A percentile compares a stretch with the other conserved stretches of the same genome.
Evolutionary conservation across 2,888 invertebrate species (phyloP).

Genomic region (Sarcophaga subvicina): DNA sequence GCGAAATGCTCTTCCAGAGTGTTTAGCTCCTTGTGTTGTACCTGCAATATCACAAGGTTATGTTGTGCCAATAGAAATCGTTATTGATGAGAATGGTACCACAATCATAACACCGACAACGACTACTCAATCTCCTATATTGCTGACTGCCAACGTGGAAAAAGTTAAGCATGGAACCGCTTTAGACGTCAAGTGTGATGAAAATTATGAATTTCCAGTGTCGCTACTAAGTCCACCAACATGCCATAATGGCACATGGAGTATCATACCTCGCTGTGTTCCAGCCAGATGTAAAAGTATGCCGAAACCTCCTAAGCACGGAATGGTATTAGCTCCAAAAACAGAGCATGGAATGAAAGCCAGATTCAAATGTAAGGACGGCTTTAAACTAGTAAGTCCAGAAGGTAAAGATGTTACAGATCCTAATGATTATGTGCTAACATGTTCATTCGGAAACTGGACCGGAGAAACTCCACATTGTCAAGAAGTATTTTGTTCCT

Average conservation of each 20-base stretch:
- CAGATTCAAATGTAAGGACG: conserved; percentile 95
- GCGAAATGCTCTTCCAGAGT: conserved; percentile 96
- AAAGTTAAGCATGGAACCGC: conserved; percentile 86
- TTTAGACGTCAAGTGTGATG: conserved; percentile 90
- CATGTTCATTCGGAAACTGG: conserved; percentile 98
- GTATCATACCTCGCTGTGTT: conserved; percentile 92
- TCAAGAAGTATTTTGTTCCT: conserved; percentile 95
- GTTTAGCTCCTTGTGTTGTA: conserved; percentile 96
- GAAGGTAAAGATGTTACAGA: conserved; percentile 82
- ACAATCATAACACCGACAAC: conserved; percentile 79
- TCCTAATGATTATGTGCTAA: conserved; percentile 86
- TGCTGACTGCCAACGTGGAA: conserved; percentile 82
- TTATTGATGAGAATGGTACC: conserved; percentile 80
- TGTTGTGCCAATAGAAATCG: conserved; percentile 84
- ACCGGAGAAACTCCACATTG: conserved; percentile 93
- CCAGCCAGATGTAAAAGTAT: conserved; percentile 92
- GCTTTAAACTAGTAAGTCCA: conserved; percentile 91
- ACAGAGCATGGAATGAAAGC: conserved; percentile 99
- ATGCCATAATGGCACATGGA: conserved; percentile 98
- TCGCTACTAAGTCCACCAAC: conserved; percentile 89
- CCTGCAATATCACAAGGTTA: conserved; percentile 92
- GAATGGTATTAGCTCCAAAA: conserved; percentile 98
- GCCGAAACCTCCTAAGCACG: conserved; percentile 93
- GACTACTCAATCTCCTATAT: conserved; percentile 71
- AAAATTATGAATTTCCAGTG: conserved; percentile 91